Percentiles rank a stretch among this genome's conserved stretches.
These are phyloP conservation scores for Apeira syringaria DNA, from an alignment of 2,888 invertebrate genomes.

Conservation along the genomic window DNA sequence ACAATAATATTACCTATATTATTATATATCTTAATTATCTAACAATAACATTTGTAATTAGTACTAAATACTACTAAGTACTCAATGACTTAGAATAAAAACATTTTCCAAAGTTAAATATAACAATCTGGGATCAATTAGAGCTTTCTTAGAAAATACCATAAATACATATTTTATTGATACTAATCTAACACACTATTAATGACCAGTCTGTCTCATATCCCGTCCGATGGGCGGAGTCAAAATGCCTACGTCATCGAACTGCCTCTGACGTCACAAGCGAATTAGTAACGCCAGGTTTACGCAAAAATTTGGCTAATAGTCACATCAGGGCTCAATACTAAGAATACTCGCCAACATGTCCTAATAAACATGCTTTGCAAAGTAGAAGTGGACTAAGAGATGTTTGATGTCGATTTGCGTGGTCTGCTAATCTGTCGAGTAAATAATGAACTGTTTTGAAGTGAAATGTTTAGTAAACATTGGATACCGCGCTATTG, in stretches of 20 bases:
- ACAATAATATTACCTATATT: no score
- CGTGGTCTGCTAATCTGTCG: slow-evolving; percentile 37
- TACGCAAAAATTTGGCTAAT: slow-evolving; percentile 31
- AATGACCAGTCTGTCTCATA: background rate
- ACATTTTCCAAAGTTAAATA: no score
- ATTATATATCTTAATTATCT: no score
- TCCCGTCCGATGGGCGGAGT: slow-evolving; percentile 1
- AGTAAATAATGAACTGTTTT: slow-evolving; percentile 37
- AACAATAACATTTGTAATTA: no score
- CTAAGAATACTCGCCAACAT: slow-evolving; percentile 41
- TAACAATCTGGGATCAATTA: no score
- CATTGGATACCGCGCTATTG: slow-evolving; percentile 13
- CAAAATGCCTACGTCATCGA: slow-evolving; percentile 14
- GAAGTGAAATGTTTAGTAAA: slow-evolving; percentile 30
- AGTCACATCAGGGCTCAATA: slow-evolving; percentile 37
- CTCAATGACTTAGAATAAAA: no score
- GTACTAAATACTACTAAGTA: no score
- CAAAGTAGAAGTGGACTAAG: slow-evolving; percentile 41
- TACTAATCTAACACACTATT: background rate
- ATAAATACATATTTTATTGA: no score
- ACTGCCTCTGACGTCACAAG: slow-evolving; percentile 33
- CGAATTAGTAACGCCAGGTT: slow-evolving; percentile 26
- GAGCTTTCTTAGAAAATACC: no score
- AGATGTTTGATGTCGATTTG: slow-evolving; percentile 40
- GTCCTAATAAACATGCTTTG: slow-evolving; percentile 34